Base-by-base conservation (phyloP, 1,140 invertebrate genomes). In the Pogonognathellus flavescens region DNA sequence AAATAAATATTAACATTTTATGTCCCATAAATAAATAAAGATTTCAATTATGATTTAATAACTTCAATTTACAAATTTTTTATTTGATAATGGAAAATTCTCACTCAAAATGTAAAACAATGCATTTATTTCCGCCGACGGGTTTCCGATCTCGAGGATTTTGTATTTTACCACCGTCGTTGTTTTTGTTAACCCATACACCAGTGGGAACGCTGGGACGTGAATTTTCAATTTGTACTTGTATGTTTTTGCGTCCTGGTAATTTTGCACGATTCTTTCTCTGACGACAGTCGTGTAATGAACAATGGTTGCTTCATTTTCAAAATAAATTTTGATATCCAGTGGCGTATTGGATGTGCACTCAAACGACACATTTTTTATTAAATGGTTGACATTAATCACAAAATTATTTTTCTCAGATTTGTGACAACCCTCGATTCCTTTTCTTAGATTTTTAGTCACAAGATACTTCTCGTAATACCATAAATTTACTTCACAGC, bases 31-130 rank as follows among this genome's bases (percentile, higher is more conserved):
- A n/a, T n/a, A n/a, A n/a, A n/a, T n/a, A n/a, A n/a, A n/a, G n/a
- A n/a, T n/a, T n/a, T n/a, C n/a, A n/a, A n/a, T n/a, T n/a, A n/a
- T n/a, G n/a, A n/a, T n/a, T n/a, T n/a, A n/a, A n/a, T n/a, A n/a
- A n/a, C n/a, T n/a, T n/a, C n/a, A n/a, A n/a, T n/a, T n/a, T n/a
- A n/a, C n/a, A n/a, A n/a, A n/a, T n/a, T n/a, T n/a, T n/a, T n/a
- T n/a, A n/a, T n/a, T n/a, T n/a, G n/a, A n/a, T n/a, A 60, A 18
- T 60, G n/a, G 52, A 60, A 60, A 60, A 10, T 60, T 62, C 59
- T 62, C n/a, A 62, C 59, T n/a, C n/a, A 62, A 20, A 18, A 62
- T 62, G 10, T 62, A 62, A 10, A 62, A 62, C 1, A 62, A n/a
- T 20, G n/a, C 18, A n/a, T 62, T 20, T 20, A 62, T 10, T n/a